Base-by-base conservation (phyloP, 2,113 vertebrate species). In the Anarrhichthys ocellatus region DNA sequence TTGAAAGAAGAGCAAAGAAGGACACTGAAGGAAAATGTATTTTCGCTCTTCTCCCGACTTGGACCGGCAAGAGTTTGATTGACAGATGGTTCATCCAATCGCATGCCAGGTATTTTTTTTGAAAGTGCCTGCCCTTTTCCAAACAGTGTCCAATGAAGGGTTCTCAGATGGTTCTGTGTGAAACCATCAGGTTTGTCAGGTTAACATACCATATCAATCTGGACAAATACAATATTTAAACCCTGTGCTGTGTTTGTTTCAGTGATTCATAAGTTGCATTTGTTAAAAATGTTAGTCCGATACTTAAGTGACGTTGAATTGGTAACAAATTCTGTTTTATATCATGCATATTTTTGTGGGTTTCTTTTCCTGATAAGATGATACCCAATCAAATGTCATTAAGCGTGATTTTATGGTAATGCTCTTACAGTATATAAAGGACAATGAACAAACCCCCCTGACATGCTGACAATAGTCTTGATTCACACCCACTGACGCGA, bases 381-480 rank as follows among this genome's bases (percentile, higher is more conserved):
- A 78, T 69, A 36, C 22, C 15, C 46, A 56, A 46, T 13, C 46
- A 73, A 42, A 56, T 65, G 38, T 17, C 24, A 58, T 29, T 9
- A 11, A 46, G 14, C 18, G 52, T 29, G 2, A 18, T 9, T 61
- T 64, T 20, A 27, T 32, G 29, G 14, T n/a, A 36, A 17, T 64
- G 22, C 61, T 73, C 8, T 73, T 6, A n/a, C n/a, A n/a, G n/a
- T n/a, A 13, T 2, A 24, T 52, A 29, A 4, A 38, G 14, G 32
- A 50, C 11, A 56, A 54, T 52, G 1, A 59, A 70, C 7, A 67
- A 67, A 20, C 22, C 70, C 14, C 40, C 4, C 22, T 46, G 58
- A 72, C 42, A 59, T 69, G 66, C 32, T 73, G 59, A 83, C 62
- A 34, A 46, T 27, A 59, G 36, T 22, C 18, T 73, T n/a, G n/a